Base-by-base conservation (phyloP, 2,888 invertebrate genomes). In the Trissolcus japonicus region DNA sequence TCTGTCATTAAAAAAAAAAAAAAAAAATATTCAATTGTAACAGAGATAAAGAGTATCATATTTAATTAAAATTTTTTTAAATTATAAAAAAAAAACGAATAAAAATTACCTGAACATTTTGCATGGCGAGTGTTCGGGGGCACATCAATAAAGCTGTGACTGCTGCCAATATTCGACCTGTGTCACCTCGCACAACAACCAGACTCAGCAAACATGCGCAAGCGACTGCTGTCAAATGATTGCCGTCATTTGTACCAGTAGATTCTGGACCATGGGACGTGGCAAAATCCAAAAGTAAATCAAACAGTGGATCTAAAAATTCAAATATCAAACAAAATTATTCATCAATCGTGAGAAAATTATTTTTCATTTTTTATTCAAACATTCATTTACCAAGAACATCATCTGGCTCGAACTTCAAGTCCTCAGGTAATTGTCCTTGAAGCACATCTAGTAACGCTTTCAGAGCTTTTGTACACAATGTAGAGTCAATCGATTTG, bases 391-490 rank as follows among this genome's bases (percentile, higher is more conserved):
- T 19, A 19, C 93, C 92, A 71, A 94, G 91, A 82, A 95, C 94
- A 87, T 94, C 94, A 54, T 92, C 90, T 6, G 96, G 95, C 90
- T 97, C 97, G 66, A 92, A 92, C 84, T 94, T 93, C 80, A 98
- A 91, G 80, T 95, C 95, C 90, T 97, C 97, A 0, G 97, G 96
- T 61, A 93, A 92, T 87, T 96, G 95, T 21, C 96, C 96, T 91
- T 98, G 97, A 68, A 99, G 91, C 65, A 98, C 95, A 90, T 98
- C 96, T 46, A 98, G 91, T 79, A 99, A 90, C 1, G 98, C 97
- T 81, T 92, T 92, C 43, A 99, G 91, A 4, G 98, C 96, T 89
- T 95, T 94, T 56, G 95, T 95, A 90, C 98, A 99, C 63, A 99
- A 91, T 69, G 92, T 91, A 1, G 97, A 94, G 89, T 98, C 96